Evolutionary conservation across 2,113 vertebrate species (phyloP).

Genomic region (Otolemur garnettii): DNA sequence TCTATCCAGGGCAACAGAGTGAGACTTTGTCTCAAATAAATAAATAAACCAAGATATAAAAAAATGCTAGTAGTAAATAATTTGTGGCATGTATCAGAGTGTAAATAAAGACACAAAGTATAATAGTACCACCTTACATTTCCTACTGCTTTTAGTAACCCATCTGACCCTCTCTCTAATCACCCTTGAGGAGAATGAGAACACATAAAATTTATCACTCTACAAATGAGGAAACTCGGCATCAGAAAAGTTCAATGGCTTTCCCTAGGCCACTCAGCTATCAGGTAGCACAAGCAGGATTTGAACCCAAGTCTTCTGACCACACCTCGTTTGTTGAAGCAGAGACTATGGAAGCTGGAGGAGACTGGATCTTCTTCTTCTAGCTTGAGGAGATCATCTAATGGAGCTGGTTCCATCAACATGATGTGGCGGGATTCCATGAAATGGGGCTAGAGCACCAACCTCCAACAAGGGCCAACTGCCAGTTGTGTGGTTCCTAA

Average conservation of each 20-base stretch:
- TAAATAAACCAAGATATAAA: too few relatives aligned
- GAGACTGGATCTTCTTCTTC: background rate
- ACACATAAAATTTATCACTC: background rate
- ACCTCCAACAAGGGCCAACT: background rate
- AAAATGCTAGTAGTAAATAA: background rate
- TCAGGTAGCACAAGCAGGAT: background rate
- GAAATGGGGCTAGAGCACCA: background rate
- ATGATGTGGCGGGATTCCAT: background rate
- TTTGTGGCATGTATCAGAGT: background rate
- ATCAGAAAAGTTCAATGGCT: background rate
- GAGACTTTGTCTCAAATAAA: too few relatives aligned
- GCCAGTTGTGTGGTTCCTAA: background rate
- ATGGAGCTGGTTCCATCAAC: background rate
- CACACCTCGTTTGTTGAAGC: background rate
- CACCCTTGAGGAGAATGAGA: background rate
- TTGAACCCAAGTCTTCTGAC: conserved; percentile 10
- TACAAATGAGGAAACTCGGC: background rate
- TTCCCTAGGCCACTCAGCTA: background rate
- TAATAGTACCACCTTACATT: background rate
- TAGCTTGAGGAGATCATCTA: background rate
- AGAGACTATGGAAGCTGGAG: background rate
- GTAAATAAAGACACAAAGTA: background rate
- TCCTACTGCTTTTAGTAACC: background rate
- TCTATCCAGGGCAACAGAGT: too few relatives aligned
- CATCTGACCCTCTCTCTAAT: background rate